Evolutionary conservation across 1,140 invertebrate species (phyloP), one percentile per base, ranked within the genome.

Genomic region (Calycopis cecrops): DNA sequence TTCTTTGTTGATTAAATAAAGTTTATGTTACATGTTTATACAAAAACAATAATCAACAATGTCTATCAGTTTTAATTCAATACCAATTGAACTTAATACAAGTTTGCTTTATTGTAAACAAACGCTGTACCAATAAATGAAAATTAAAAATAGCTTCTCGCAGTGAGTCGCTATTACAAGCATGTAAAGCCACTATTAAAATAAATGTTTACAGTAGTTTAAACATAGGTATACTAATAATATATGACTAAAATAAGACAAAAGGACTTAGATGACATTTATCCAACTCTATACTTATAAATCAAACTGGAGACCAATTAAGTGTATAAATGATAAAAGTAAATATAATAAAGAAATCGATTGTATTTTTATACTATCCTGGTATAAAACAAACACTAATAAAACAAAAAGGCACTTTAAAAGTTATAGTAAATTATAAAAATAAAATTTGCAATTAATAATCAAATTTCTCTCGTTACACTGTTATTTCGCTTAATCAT

Each of bases 381-480:
- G 69, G 48, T 63, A 60, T 55, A 62, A 69, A 56, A 64, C 57
- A 63, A 56, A 44, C 40, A 28, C 21, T 58, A 56, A 59, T 49
- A 65, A 52, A 61, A 38, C 28, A 71, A 67, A 67, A 68, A 74
- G 65, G 67, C 65, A 71, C 69, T 71, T 72, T 63, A 63, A 71
- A 73, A 71, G 70, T 62, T 50, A 70, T 65, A 63, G 65, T 71
- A 63, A 56, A 65, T 58, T 60, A 54, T 67, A 59, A 68, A 51
- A 60, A 65, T 67, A 76, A 71, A 75, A 72, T 33, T 75, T 66
- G 59, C 71, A 76, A 71, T 67, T 67, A 68, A 66, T 66, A 64
- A 69, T 74, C 64, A 73, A 71, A 68, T 73, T 74, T 84, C 80
- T 84, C 79, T 82, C 80, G 78, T 84, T 76, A 83, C 80, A 84